Base-by-base conservation (phyloP, 2,888 invertebrate genomes). In the Trachelus tabidus region DNA sequence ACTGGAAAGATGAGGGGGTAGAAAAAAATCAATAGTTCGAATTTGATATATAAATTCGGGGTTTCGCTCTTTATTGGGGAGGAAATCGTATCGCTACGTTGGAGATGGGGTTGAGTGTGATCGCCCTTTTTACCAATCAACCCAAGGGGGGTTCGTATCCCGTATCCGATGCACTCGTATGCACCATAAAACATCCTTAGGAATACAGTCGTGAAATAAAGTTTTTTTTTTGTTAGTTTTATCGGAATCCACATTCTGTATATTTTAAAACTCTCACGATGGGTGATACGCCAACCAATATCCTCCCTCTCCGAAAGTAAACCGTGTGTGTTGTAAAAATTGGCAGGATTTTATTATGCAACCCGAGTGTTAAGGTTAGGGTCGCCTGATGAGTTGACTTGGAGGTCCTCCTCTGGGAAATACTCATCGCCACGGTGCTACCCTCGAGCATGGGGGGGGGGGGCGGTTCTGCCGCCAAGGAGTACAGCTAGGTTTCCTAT, bases 31-130 rank as follows among this genome's bases (percentile, higher is more conserved):
- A 89, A 90, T 90, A 90, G 89, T 88, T 87, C 87, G 89, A 89
- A 89, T 89, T 85, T 86, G 89, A 90, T 89, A 90, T 40, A 40
- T 89, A 90, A 89, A 90, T 90, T 89, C 86, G 86, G 87, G 87
- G 87, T 84, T 40, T 87, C 85, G 85, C 86, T 86, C 40, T 85
- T 77, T 76, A 79, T 75, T 23, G 68, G 68, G 76, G 76, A 40
- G 76, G 76, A n/a, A 33, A 69, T 69, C 69, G 69, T 31, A 30
- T 69, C 81, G n/a, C n/a, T 33, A 79, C 75, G 78, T 80, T 83
- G 82, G 82, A 84, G 88, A 88, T 88, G 87, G 88, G 88, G 88
- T 88, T 88, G 88, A 87, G 87, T 85, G 85, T 83, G 88, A 88
- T 88, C 88, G 87, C 86, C 87, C 87, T 83, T 86, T 86, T 88